A percentile compares a stretch with the other conserved stretches of the same genome.
Conservation (phyloP, 2,888 invertebrate species). For the Gasteruption jaculator region DNA sequence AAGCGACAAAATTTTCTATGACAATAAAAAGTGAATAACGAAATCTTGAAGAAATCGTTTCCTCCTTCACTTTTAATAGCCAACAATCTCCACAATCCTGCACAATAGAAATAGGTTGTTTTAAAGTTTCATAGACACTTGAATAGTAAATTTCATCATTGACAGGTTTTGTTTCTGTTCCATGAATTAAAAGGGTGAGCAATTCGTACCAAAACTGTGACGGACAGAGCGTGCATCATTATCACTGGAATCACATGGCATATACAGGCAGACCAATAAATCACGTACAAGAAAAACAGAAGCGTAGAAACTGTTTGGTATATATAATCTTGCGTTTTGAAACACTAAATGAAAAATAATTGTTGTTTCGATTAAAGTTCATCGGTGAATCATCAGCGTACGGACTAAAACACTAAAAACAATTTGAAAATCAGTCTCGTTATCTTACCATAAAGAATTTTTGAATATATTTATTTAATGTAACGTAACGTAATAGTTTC, state of each 20-base stretch:
- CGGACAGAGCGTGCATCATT: slow-evolving; percentile 26
- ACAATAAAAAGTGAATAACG: slow-evolving; percentile 39
- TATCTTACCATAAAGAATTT: slow-evolving; percentile 35
- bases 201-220: slow-evolving; percentile 23
- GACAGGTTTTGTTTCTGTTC: too few relatives aligned
- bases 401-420: too few relatives aligned
- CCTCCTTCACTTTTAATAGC: slow-evolving; percentile 24
- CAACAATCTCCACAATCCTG: slow-evolving; percentile 38
- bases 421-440: too few relatives aligned
- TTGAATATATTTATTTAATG: slow-evolving; percentile 28
- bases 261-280: slow-evolving; percentile 42
- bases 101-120: too few relatives aligned
- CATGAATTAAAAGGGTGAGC: too few relatives aligned
- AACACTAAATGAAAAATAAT: slow-evolving; percentile 29
- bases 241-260: slow-evolving; percentile 35
- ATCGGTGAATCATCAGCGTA: too few relatives aligned
- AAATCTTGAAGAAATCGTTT: slow-evolving; percentile 25
- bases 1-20: slow-evolving; percentile 37
- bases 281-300: slow-evolving; percentile 33
- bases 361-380: not conserved
- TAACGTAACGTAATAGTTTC: slow-evolving; percentile 37
- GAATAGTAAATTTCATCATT: too few relatives aligned
- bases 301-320: slow-evolving; percentile 33
- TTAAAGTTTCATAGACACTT: too few relatives aligned
- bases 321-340: slow-evolving; percentile 29